phyloP scores from a whole-genome alignment of 2,113 vertebrate species.

The Anseranas semipalmata region DNA sequence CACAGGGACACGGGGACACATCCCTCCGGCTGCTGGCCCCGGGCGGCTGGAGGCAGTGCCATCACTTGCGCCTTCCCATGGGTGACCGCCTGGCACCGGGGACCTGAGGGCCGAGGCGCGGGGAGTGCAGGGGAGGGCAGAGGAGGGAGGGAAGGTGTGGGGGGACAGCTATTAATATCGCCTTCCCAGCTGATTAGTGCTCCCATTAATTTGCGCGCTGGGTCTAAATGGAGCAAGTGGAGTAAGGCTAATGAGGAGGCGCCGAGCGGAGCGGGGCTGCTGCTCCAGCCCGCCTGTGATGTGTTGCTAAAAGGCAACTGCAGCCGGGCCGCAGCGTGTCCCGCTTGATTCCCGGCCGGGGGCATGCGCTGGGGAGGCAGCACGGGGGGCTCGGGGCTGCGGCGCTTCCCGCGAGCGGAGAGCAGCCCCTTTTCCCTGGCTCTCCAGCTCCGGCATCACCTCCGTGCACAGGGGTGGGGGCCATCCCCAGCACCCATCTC shows the following conservation, averaged over 20 bases:
- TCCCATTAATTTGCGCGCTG: conserved; percentile 74
- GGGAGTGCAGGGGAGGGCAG: background rate
- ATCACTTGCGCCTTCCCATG: background rate
- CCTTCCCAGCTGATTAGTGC: conserved; percentile 74
- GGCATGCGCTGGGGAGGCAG: background rate
- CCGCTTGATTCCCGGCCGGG: background rate
- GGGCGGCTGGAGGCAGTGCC: background rate
- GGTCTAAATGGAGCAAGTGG: conserved; percentile 65
- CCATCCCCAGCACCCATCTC: background rate
- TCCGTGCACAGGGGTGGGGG: background rate
- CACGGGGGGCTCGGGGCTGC: background rate
- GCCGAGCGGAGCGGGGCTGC: conserved; percentile 33
- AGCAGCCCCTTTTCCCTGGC: background rate
- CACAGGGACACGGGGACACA: background rate
- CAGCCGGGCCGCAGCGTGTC: background rate
- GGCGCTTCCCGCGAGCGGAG: background rate
- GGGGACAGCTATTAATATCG: conserved; percentile 76
- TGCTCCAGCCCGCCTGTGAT: background rate
- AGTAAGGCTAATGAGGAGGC: conserved; percentile 54
- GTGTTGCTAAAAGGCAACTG: background rate
- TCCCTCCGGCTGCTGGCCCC: background rate
- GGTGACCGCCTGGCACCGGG: background rate
- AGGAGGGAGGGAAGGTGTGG: background rate
- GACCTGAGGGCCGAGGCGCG: background rate
- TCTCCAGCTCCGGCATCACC: background rate